phyloP scores from a whole-genome alignment of 2,797 vertebrate genomes.

The Hoplostethus atlanticus region DNA sequence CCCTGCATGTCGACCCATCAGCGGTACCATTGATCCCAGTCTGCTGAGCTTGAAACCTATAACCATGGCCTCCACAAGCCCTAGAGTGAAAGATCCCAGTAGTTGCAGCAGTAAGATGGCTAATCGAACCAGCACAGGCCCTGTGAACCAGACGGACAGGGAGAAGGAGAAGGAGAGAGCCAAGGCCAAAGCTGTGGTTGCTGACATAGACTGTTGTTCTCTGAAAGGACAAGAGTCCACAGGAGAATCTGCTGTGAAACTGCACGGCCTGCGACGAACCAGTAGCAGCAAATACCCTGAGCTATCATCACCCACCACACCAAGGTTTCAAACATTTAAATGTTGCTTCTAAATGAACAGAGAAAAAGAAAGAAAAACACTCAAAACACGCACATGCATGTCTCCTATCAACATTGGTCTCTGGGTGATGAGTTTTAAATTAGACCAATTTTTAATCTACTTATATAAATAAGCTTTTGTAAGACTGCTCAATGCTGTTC shows the following conservation, averaged over 20 bases:
- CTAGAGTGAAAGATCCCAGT: constrained; percentile 82
- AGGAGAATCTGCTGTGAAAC: constrained; percentile 87
- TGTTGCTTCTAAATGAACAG: neutral
- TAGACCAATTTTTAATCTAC: no score
- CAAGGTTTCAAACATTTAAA: constrained; percentile 84
- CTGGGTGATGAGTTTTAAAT: no score
- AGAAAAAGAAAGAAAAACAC: neutral
- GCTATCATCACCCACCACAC: constrained; percentile 90
- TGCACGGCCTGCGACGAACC: constrained; percentile 86
- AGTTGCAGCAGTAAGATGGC: constrained; percentile 73
- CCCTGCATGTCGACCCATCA: constrained; percentile 83
- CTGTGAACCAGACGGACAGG: constrained; percentile 96
- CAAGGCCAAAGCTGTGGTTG: constrained; percentile 93
- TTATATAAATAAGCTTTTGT: no score
- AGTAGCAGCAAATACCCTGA: constrained; percentile 90
- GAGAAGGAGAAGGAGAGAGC: constrained; percentile 99
- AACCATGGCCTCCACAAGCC: constrained; percentile 77
- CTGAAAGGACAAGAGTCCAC: constrained; percentile 81
- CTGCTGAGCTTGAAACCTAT: constrained; percentile 90
- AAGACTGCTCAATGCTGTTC: no score
- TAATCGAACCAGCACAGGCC: constrained; percentile 75
- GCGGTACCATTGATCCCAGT: constrained; percentile 90
- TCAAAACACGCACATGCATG: neutral
- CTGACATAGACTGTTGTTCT: constrained; percentile 87
- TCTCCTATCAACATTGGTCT: neutral